phyloP scores from a whole-genome alignment of 2,888 invertebrate species.

The Agrotis ipsilon region DNA sequence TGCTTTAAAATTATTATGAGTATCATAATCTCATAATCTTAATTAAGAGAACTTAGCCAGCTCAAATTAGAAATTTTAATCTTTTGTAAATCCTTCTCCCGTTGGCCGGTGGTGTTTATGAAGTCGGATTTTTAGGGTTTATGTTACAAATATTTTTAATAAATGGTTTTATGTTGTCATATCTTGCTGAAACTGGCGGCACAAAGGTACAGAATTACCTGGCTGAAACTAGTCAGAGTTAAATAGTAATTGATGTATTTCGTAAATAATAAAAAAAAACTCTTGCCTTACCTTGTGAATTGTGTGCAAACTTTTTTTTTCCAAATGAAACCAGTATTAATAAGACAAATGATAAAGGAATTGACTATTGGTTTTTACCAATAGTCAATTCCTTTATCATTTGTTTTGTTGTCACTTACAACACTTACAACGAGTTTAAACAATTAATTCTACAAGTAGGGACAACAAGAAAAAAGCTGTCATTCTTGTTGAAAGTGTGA shows the following conservation, averaged over 20 bases:
- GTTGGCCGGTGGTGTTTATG: conserved; percentile 72
- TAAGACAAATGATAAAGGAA: background rate
- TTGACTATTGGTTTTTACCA: no score
- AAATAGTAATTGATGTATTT: background rate
- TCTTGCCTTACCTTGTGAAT: background rate
- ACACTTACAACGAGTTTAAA: background rate
- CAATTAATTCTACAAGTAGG: background rate
- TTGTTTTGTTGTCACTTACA: no score
- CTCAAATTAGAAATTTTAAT: conserved; percentile 88
- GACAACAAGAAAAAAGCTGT: no score
- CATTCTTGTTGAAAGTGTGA: background rate
- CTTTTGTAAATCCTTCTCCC: conserved; percentile 80
- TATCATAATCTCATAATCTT: conserved; percentile 90
- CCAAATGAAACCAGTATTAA: background rate
- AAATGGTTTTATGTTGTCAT: conserved; percentile 37
- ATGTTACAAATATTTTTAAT: conserved; percentile 60
- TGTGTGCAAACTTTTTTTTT: background rate
- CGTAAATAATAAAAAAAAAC: background rate
- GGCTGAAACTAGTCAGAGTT: conserved; percentile 5
- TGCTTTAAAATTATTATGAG: conserved; percentile 88
- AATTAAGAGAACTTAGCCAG: conserved; percentile 87
- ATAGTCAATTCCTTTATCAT: no score
- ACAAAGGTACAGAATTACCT: background rate
- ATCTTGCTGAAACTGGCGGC: background rate
- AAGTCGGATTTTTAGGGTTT: conserved; percentile 73